Evolutionary conservation across 2,888 invertebrate genomes (phyloP).

Genomic region (Ectemnius continuus): DNA sequence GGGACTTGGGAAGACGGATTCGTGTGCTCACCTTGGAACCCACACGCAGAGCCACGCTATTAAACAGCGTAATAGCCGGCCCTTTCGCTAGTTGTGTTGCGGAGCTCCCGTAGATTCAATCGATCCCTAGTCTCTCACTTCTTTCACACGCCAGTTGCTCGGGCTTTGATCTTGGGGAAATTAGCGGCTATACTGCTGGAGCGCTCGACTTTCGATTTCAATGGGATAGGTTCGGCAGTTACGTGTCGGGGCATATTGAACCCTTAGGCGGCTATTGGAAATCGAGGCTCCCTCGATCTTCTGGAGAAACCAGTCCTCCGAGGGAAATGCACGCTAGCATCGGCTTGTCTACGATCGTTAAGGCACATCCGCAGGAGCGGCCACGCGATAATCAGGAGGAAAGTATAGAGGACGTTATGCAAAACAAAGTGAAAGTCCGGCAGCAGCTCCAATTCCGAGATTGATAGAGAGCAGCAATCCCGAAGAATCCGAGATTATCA

Average conservation of each 20-base stretch:
- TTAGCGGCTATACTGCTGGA: conserved; percentile 16
- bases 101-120: no score
- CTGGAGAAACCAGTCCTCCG: conserved; percentile 33
- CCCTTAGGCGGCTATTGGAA: conserved; percentile 22
- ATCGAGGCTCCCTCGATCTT: conserved; percentile 42
- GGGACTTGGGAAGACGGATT: conserved; percentile 44
- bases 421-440: conserved; percentile 41
- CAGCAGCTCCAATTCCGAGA: conserved; percentile 46
- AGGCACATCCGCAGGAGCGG: neutral
- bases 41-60: conserved; percentile 27
- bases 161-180: neutral
- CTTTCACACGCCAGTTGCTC: no score
- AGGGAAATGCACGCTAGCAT: conserved; percentile 18
- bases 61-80: conserved; percentile 18
- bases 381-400: conserved; percentile 30
- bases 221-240: conserved; percentile 7
- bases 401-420: conserved; percentile 51
- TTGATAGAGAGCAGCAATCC: conserved; percentile 21
- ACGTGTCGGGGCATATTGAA: conserved; percentile 18
- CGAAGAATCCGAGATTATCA: no score
- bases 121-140: no score
- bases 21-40: conserved; percentile 44
- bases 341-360: conserved; percentile 25
- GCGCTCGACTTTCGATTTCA: conserved; percentile 42
- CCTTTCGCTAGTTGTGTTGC: no score